Conservation (phyloP, 2,797 vertebrate genomes). For the Eulemur albifrons region DNA sequence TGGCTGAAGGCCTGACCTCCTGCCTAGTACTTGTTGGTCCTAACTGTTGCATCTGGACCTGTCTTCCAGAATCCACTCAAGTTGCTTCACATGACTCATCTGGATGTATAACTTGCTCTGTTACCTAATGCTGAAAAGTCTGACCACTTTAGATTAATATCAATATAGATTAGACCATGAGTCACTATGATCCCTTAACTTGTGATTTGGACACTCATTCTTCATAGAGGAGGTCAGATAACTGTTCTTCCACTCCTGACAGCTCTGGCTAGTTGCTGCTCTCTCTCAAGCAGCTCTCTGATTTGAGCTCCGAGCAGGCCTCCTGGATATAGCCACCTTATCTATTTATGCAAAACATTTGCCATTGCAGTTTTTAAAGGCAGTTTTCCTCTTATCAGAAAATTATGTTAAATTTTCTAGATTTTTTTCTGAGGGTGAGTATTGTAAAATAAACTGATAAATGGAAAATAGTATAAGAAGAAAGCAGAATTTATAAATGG, state of each 20-base stretch:
- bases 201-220: background rate
- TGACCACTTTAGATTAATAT: background rate
- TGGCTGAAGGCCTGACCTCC: background rate
- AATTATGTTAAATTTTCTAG: background rate
- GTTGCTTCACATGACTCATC: background rate
- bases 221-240: background rate
- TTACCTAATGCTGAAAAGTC: background rate
- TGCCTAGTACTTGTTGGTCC: background rate
- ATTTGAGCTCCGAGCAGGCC: background rate
- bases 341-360: background rate
- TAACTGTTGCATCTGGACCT: background rate
- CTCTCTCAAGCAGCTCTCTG: background rate
- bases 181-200: background rate
- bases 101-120: background rate
- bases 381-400: background rate
- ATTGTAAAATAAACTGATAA: background rate
- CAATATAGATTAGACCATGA: too few relatives aligned
- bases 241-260: background rate
- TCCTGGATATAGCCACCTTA: background rate
- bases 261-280: background rate
- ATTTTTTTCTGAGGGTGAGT: background rate
- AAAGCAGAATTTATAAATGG: background rate
- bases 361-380: background rate
- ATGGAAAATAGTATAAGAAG: background rate
- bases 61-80: background rate